phyloP scores from a whole-genome alignment of 2,888 invertebrate species.

The Eupelmus urozonus region DNA sequence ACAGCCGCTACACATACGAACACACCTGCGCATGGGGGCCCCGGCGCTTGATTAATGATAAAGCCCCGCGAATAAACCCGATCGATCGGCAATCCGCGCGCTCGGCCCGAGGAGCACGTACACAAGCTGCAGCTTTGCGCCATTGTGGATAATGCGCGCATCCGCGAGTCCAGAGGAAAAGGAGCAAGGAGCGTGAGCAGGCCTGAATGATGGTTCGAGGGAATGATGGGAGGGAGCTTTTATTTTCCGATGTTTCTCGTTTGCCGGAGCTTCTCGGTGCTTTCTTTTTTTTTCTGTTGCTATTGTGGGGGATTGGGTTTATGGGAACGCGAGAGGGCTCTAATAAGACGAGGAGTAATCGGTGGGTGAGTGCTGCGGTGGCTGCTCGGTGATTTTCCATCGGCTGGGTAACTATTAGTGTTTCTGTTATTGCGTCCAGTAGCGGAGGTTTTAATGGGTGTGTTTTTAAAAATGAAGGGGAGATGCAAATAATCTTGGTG shows the following conservation, averaged over 20 bases:
- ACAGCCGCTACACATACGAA: no score
- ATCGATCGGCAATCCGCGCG: slow-evolving; percentile 65
- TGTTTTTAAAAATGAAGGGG: no score
- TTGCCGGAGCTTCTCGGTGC: not conserved
- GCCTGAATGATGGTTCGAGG: not conserved
- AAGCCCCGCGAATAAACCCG: slow-evolving; percentile 66
- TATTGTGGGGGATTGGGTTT: not conserved
- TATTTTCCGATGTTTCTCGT: not conserved
- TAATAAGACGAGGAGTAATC: not conserved
- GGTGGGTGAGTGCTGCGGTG: not conserved
- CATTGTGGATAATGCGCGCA: slow-evolving; percentile 34
- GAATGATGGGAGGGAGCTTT: no score
- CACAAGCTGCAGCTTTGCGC: not conserved
- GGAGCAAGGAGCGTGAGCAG: not conserved
- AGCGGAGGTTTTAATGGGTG: no score
- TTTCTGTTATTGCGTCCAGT: no score
- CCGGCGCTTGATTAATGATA: slow-evolving; percentile 71
- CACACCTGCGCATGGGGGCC: slow-evolving; percentile 68
- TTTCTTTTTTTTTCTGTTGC: not conserved
- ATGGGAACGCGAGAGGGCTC: not conserved
- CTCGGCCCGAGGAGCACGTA: not conserved
- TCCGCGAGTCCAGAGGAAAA: not conserved
- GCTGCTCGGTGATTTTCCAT: no score
- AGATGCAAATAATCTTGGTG: no score
- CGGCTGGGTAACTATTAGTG: no score